Evolutionary conservation across 1,140 invertebrate genomes (phyloP).

Genomic region (Trichoplusia ni): DNA sequence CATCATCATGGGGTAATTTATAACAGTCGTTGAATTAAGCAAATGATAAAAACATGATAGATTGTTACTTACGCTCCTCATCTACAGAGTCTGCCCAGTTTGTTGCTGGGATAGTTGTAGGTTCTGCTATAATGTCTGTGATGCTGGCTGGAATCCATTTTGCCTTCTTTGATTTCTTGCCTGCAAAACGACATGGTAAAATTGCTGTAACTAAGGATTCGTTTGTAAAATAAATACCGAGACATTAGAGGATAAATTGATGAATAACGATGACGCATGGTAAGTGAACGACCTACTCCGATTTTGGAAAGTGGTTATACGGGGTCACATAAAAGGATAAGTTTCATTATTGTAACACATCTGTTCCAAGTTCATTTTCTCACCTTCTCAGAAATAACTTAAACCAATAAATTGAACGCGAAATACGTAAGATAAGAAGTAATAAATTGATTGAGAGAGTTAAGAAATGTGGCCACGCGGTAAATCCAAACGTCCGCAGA

Average conservation of each 20-base stretch:
- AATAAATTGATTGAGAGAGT: constrained; percentile 53
- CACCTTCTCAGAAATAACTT: constrained; percentile 14
- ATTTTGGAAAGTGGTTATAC: constrained; percentile 75
- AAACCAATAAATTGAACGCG: constrained; percentile 1
- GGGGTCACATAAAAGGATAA: constrained; percentile 48
- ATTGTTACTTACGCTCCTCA: constrained; percentile 73
- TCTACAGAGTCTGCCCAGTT: constrained; percentile 78
- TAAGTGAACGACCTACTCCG: constrained; percentile 74
- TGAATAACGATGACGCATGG: constrained; percentile 69
- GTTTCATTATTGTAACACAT: constrained; percentile 36
- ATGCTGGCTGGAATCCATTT: constrained; percentile 79
- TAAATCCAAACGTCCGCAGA: constrained; percentile 79
- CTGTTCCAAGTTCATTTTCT: constrained; percentile 31
- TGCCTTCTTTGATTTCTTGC: constrained; percentile 81
- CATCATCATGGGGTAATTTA: constrained; percentile 75
- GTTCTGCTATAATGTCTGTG: constrained; percentile 78
- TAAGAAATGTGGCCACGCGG: constrained; percentile 80
- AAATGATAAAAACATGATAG: constrained; percentile 25
- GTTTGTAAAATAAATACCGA: constrained; percentile 26
- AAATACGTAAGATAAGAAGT: constrained; percentile 1
- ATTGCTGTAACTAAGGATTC: too few relatives aligned
- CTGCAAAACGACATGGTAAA: constrained; percentile 56
- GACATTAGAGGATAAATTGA: constrained; percentile 37
- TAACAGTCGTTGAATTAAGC: not conserved
- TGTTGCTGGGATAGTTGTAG: constrained; percentile 69